phyloP scores from a whole-genome alignment of 2,113 vertebrate species.

The Collichthys lucidus region DNA sequence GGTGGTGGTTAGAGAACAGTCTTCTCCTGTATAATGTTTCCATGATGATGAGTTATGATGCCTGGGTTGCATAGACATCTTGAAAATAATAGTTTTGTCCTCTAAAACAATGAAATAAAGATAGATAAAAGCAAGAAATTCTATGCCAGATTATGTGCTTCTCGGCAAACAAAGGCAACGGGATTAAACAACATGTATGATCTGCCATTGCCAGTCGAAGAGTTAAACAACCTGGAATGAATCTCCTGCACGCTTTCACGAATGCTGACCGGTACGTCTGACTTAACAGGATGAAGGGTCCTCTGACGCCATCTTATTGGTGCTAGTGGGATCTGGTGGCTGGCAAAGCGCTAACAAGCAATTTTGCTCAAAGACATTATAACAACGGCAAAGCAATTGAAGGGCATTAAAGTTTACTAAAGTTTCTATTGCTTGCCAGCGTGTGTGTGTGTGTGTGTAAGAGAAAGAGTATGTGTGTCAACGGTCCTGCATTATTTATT shows the following conservation, averaged over 20 bases:
- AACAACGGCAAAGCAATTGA: slow-evolving; percentile 54
- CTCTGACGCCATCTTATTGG: slow-evolving; percentile 12
- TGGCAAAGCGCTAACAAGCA: slow-evolving; percentile 52
- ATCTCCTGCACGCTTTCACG: slow-evolving; percentile 8
- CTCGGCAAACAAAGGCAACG: not conserved
- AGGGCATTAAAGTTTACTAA: slow-evolving; percentile 61
- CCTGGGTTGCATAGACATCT: too few relatives aligned
- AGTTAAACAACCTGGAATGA: slow-evolving; percentile 7
- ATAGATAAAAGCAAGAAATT: too few relatives aligned
- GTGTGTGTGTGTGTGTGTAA: slow-evolving; percentile 4
- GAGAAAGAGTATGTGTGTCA: slow-evolving; percentile 20
- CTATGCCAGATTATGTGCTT: too few relatives aligned
- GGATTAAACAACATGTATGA: not conserved
- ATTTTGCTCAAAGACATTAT: slow-evolving; percentile 42
- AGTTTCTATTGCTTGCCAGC: slow-evolving; percentile 41
- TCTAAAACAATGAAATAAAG: too few relatives aligned
- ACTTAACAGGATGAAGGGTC: slow-evolving; percentile 19
- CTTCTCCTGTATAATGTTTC: too few relatives aligned
- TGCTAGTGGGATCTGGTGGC: slow-evolving; percentile 19
- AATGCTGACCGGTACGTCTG: slow-evolving; percentile 24
- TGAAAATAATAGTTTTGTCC: too few relatives aligned
- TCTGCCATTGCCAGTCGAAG: not conserved
- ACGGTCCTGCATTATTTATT: slow-evolving; percentile 82
- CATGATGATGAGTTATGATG: too few relatives aligned
- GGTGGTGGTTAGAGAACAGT: too few relatives aligned